Conservation (phyloP, 2,113 vertebrate genomes). For the Geococcyx californianus region DNA sequence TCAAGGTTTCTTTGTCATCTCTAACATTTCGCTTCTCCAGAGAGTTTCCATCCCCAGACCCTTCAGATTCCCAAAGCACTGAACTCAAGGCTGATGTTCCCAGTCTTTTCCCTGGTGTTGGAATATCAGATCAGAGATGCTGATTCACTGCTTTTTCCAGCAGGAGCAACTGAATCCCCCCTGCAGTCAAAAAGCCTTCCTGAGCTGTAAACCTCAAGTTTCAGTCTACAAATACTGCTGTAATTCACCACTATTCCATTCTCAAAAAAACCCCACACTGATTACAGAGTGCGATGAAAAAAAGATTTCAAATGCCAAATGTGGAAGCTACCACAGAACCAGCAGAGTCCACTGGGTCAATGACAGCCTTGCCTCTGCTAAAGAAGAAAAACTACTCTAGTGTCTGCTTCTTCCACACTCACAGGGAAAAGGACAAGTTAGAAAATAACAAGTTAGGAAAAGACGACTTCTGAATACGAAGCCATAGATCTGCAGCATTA, state of each 20-base stretch:
- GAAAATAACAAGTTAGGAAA: neutral
- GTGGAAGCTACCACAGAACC: neutral
- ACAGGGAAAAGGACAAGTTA: neutral
- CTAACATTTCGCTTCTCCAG: neutral
- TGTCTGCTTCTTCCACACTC: neutral
- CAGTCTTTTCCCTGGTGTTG: rapidly evolving
- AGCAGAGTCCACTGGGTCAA: neutral
- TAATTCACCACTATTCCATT: neutral
- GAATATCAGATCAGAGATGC: rapidly evolving
- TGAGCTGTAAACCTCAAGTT: neutral
- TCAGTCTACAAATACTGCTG: neutral
- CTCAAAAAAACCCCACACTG: neutral
- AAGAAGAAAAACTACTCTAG: neutral
- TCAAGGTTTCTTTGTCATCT: neutral
- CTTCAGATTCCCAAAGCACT: neutral
- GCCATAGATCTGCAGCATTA: neutral
- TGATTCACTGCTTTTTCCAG: neutral
- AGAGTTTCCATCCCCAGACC: neutral
- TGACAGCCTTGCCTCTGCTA: neutral
- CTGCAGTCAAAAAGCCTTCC: neutral
- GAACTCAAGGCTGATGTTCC: neutral
- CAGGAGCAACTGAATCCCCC: neutral
- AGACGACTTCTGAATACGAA: neutral
- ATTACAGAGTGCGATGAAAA: neutral
- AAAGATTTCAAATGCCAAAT: neutral